Percentiles rank a stretch among this genome's conserved stretches.
phyloP scores from a whole-genome alignment of 2,797 vertebrate genomes.

The Melanogrammus aeglefinus region DNA sequence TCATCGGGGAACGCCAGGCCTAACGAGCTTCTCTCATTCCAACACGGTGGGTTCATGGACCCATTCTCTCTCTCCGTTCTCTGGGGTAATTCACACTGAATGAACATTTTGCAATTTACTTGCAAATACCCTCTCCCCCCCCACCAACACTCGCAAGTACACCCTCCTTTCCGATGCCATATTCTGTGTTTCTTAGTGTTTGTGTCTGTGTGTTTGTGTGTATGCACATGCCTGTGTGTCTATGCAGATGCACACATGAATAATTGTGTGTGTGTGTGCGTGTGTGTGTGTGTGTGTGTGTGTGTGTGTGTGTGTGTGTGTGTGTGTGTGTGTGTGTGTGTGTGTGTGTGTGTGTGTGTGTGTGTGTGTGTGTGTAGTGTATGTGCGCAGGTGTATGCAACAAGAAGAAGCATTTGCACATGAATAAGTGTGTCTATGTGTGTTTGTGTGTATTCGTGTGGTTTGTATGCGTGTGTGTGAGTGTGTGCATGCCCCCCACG shows the following conservation, averaged over 20 bases:
- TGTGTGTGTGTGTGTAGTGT: no score
- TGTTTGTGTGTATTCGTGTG: no score
- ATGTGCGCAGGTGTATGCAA: no score
- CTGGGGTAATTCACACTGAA: conserved; percentile 48
- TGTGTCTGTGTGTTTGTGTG: conserved; percentile 14
- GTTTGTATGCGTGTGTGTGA: neutral
- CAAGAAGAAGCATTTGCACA: neutral
- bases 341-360: no score
- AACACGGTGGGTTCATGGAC: conserved; percentile 55
- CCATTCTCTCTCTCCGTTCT: conserved; percentile 37
- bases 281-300: neutral
- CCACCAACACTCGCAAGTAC: neutral
- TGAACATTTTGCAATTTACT: conserved; percentile 58
- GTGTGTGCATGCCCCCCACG: neutral
- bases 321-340: no score
- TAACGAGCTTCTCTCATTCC: conserved; percentile 65
- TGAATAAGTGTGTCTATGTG: conserved; percentile 2
- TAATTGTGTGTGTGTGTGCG: neutral
- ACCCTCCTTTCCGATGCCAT: conserved; percentile 13
- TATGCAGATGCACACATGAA: neutral
- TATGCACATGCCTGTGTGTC: neutral
- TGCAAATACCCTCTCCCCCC: conserved; percentile 48
- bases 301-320: neutral
- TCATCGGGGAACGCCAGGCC: conserved; percentile 55
- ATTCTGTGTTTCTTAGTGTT: conserved; percentile 30